Percentiles rank a stretch among this genome's conserved stretches.
These are phyloP conservation scores for Panulirus ornatus DNA, from an alignment of 1,140 invertebrate species.

Conservation along the genomic window DNA sequence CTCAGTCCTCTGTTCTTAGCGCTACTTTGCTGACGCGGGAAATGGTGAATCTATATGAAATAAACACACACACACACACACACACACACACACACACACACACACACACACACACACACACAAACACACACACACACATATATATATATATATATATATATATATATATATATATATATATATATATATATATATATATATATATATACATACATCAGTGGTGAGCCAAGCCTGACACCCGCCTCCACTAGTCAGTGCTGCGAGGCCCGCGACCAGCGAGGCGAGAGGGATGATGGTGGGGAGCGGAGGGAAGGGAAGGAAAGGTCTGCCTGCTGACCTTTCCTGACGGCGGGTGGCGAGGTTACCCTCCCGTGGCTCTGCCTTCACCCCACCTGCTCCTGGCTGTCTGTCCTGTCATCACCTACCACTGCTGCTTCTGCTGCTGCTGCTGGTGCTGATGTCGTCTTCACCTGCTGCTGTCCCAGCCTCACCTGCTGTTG, in stretches of 20 bases:
- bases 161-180: constrained; percentile 6
- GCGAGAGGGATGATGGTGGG: background rate
- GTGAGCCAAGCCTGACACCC: too few relatives aligned
- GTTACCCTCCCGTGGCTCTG: background rate
- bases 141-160: constrained; percentile 21
- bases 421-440: background rate
- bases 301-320: background rate
- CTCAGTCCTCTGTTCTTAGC: too few relatives aligned
- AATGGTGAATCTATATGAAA: too few relatives aligned
- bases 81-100: too few relatives aligned
- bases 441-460: background rate
- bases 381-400: constrained; percentile 8
- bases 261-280: too few relatives aligned
- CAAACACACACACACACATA: background rate
- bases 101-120: too few relatives aligned
- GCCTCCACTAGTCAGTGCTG: too few relatives aligned
- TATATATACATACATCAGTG: constrained; percentile 27
- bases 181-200: constrained; percentile 37
- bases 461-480: background rate
- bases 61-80: too few relatives aligned
- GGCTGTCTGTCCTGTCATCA: background rate
- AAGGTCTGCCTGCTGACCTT: background rate
- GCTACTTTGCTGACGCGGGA: too few relatives aligned
- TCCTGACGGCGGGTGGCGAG: background rate
- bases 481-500: background rate